A percentile compares a stretch with the other conserved stretches of the same genome.
These are phyloP conservation scores for Melanogrammus aeglefinus DNA, from an alignment of 2,797 vertebrate species.

Conservation along the genomic window DNA sequence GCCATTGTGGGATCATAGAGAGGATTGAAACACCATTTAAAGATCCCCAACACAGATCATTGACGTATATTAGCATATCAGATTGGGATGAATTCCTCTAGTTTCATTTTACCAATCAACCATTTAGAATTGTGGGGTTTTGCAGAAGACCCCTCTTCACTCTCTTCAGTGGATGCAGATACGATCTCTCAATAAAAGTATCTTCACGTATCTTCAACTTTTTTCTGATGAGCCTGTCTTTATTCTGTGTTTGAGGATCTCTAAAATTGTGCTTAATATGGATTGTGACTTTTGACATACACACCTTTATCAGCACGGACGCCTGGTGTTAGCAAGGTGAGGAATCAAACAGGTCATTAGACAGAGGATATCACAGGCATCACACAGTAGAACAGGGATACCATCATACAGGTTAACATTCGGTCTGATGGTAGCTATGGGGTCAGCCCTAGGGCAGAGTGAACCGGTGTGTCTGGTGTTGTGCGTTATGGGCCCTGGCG, in stretches of 20 bases:
- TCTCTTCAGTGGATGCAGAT: too few relatives aligned
- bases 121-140: too few relatives aligned
- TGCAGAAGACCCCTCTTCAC: too few relatives aligned
- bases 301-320: conserved; percentile 89
- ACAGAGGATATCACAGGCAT: conserved; percentile 22
- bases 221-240: too few relatives aligned
- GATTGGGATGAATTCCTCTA: too few relatives aligned
- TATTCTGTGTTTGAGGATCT: too few relatives aligned
- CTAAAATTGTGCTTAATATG: neutral
- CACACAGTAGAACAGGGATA: neutral
- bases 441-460: neutral
- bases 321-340: conserved; percentile 83
- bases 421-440: neutral
- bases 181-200: too few relatives aligned
- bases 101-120: too few relatives aligned
- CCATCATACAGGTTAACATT: neutral
- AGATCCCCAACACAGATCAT: neutral
- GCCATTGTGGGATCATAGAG: neutral
- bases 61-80: too few relatives aligned
- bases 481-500: too few relatives aligned
- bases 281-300: conserved; percentile 46
- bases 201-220: too few relatives aligned
- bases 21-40: neutral
- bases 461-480: too few relatives aligned
- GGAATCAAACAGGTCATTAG: conserved; percentile 67